Evolutionary conservation across 2,888 invertebrate species (phyloP), one percentile per base, ranked within the genome.

Genomic region (Agapetus fuscipes): DNA sequence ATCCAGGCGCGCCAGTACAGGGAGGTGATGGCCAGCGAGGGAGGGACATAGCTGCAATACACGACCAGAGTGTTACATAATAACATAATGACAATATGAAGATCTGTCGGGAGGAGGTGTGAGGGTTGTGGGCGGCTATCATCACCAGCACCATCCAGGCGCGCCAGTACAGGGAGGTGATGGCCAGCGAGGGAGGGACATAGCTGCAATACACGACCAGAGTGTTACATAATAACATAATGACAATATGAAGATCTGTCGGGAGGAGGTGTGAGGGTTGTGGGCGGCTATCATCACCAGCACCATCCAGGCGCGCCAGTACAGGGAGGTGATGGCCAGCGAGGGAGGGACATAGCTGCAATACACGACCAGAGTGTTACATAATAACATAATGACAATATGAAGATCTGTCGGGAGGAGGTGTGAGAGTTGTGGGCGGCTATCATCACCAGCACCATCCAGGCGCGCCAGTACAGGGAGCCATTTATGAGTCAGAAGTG

Each of bases 1-100:
- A 78, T 68, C 94, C 95, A 95, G 13, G 85, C 84, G 62, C 93
- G 93, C 96, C 96, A 96, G 62, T 94, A 96, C 39, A 87, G 68
- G 42, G 82, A 81, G n/a, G 88, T 81, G 53, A 96, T 91, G 2
- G 91, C 94, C 54, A 96, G 66, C 49, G 81, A 80, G 0, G 95
- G 95, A 0, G 94, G 83, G n/a, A 68, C 72, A 58, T 86, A 87
- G 6, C 78, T 76, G 51, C 24, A 50, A 30, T 27, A 25, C 20
- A 15, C 10, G 10, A 28, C 6, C 6, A 28, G n/a, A 28, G 6
- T 28, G 5, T 28, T 28, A 9, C 11, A 28, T 28, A 28, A 28
- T 6, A 5, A 24, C n/a, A n/a, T n/a, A n/a, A n/a, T n/a, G n/a
- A n/a, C n/a, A n/a, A n/a, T n/a, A n/a, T n/a, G 82, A 94, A 94